Evolutionary conservation across 2,797 vertebrate genomes (phyloP).

Genomic region (Liasis olivaceus): DNA sequence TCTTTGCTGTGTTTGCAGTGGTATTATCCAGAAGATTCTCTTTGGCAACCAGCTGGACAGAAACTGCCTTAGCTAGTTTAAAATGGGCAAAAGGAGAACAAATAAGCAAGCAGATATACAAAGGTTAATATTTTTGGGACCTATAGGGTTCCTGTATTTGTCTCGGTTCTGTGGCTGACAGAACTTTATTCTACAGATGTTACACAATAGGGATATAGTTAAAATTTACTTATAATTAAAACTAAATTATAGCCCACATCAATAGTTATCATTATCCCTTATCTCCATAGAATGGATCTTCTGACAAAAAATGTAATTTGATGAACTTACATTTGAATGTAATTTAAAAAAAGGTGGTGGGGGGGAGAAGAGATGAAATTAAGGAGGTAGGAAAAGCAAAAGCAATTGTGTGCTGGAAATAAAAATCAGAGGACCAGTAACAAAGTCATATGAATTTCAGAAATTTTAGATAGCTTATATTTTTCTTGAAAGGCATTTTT

Average conservation of each 20-base stretch:
- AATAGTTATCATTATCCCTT: background rate
- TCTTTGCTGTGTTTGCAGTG: too few relatives aligned
- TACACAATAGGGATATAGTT: background rate
- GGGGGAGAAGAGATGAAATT: background rate
- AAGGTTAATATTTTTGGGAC: background rate
- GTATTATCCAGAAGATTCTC: background rate
- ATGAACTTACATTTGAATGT: background rate
- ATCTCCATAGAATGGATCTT: background rate
- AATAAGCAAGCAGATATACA: background rate
- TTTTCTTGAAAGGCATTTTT: constrained; percentile 1
- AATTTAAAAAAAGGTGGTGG: background rate
- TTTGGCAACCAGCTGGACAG: background rate
- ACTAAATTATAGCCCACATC: background rate
- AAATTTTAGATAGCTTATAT: background rate
- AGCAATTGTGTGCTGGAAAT: background rate
- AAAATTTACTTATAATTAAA: background rate
- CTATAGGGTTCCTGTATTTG: background rate
- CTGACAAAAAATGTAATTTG: background rate
- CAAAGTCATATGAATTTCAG: background rate
- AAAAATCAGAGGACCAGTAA: background rate
- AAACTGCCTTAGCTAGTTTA: background rate
- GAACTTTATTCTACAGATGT: background rate
- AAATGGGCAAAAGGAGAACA: background rate
- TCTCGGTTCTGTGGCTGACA: background rate
- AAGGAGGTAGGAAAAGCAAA: background rate